Conservation (phyloP, 2,797 vertebrate genomes). For the Bovichtus variegatus region DNA sequence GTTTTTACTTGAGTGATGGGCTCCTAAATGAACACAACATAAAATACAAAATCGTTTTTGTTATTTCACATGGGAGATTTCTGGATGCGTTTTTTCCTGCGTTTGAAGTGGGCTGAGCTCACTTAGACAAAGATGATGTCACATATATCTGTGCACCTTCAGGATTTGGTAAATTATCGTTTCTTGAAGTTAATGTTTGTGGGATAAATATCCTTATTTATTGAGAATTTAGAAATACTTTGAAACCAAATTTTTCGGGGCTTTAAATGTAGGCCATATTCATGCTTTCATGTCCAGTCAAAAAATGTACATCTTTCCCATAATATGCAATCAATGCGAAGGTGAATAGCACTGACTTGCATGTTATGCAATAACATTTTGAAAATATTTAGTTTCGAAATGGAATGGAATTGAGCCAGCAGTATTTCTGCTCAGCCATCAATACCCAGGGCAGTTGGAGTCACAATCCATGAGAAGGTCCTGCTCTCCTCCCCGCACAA, state of each 20-base stretch:
- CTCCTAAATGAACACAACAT: too few relatives aligned
- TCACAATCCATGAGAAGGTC: slow-evolving; percentile 87
- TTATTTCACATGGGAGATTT: too few relatives aligned
- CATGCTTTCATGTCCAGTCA: not conserved
- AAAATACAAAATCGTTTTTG: too few relatives aligned
- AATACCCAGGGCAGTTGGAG: slow-evolving; percentile 83
- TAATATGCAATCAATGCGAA: not conserved
- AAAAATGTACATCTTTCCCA: not conserved
- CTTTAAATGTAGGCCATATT: too few relatives aligned
- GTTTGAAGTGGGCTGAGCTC: not conserved
- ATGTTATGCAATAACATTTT: not conserved
- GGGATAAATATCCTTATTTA: too few relatives aligned
- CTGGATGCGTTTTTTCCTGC: too few relatives aligned
- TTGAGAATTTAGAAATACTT: too few relatives aligned
- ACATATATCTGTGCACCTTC: too few relatives aligned
- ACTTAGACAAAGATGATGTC: not conserved
- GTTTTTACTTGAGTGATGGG: too few relatives aligned
- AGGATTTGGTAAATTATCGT: too few relatives aligned
- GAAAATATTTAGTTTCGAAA: not conserved
- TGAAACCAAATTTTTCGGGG: not conserved
- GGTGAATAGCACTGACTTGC: not conserved
- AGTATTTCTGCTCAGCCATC: not conserved
- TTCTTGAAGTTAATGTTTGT: too few relatives aligned
- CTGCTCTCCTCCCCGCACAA: slow-evolving; percentile 85
- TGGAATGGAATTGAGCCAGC: not conserved